Conservation (phyloP, 2,797 vertebrate genomes). For the Australoheros facetus region DNA sequence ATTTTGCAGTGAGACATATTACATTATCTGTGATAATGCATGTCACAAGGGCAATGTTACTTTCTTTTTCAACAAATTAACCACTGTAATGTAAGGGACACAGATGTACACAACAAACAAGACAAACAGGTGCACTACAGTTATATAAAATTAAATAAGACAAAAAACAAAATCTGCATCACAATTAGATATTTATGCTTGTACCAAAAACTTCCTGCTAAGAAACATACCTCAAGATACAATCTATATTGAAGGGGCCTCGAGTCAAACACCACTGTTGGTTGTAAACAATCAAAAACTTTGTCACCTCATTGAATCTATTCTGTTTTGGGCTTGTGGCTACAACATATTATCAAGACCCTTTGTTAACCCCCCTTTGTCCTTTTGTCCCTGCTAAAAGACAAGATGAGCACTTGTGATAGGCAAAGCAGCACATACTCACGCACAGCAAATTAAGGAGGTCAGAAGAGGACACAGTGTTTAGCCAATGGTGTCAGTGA, state of each 20-base stretch:
- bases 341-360: slow-evolving; percentile 47
- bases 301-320: slow-evolving; percentile 31
- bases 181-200: slow-evolving; percentile 7
- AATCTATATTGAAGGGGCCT: slow-evolving; percentile 26
- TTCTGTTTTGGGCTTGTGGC: slow-evolving; percentile 57
- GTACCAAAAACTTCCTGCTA: slow-evolving; percentile 41
- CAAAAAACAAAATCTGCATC: not conserved
- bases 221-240: slow-evolving; percentile 23
- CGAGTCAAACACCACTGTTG: not conserved
- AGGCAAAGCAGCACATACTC: slow-evolving; percentile 27
- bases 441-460: slow-evolving; percentile 48
- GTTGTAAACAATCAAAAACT: slow-evolving; percentile 15
- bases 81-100: not conserved
- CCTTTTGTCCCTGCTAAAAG: slow-evolving; percentile 42
- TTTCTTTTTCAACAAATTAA: not conserved
- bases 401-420: slow-evolving; percentile 46
- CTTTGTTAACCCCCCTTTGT: slow-evolving; percentile 32
- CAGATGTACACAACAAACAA: not conserved
- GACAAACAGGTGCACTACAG: not conserved
- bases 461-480: slow-evolving; percentile 63
- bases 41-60: slow-evolving; percentile 4
- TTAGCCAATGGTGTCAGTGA: slow-evolving; percentile 58
- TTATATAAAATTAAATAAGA: not conserved
- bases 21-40: not conserved
- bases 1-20: slow-evolving; percentile 8